Evolutionary conservation across 2,888 invertebrate genomes (phyloP), one percentile per base, ranked within the genome.

Genomic region (Cosmia trapezina): DNA sequence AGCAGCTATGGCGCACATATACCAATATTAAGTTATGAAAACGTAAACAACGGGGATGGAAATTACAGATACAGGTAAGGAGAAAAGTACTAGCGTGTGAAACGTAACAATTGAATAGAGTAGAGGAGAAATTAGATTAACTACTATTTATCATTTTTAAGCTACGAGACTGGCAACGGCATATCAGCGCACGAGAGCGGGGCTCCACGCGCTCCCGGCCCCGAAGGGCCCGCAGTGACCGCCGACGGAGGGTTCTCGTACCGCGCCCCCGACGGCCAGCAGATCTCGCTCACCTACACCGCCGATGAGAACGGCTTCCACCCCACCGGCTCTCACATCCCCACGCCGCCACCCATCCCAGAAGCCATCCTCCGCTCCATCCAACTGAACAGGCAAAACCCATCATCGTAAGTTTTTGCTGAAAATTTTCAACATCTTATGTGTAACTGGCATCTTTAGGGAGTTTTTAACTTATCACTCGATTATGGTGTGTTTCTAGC

Each of bases 251-350:
- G 96, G 70, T 97, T 95, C 93, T 96, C 97, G 4, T 97, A 97
- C 92, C 96, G 96, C 53, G 96, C 97, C 1, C 97, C 97, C 3
- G 97, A 97, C 85, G 97, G 97, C 61, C 96, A 96, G 82, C 93
- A 96, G 81, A 95, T 97, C 84, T 96, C 96, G 53, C 91, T 97
- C 68, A 94, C 96, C 19, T 97, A 97, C 93, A 95, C 96, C 62
- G 97, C 97, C 54, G 97, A 97, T 86, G 97, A 97, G 90, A 97
- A 97, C 87, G 97, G 97, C 73, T 97, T 97, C 94, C 97, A 97
- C 86, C 97, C 97, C 59, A 93, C 90, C 78, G 96, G 97, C 68
- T 96, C 96, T 1, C 97, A 97, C 87, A 91, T 97, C 37, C 97
- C 97, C 57, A 97, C 96, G 0, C 96, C 97, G 0, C 97, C 97